A percentile compares a stretch with the other conserved stretches of the same genome.
These are phyloP conservation scores for Podabrus alpinus DNA, from an alignment of 2,888 invertebrate genomes.

Conservation along the genomic window DNA sequence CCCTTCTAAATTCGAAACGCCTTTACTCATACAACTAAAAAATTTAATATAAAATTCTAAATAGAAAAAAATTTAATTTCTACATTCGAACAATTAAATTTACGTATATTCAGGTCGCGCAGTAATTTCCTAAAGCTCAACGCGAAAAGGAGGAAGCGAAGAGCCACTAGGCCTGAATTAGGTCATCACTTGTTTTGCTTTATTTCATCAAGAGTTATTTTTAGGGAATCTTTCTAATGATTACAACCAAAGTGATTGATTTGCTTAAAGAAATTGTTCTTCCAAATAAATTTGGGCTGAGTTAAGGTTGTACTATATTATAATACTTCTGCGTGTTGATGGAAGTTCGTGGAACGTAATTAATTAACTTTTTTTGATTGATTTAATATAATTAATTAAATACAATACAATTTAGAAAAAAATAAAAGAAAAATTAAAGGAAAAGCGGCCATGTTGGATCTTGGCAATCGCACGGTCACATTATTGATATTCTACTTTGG, in stretches of 20 bases:
- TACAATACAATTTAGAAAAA: neutral
- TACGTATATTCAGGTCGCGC: neutral
- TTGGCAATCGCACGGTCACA: conserved; percentile 55
- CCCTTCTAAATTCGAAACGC: conserved; percentile 30
- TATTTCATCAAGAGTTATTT: neutral
- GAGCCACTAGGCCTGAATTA: neutral
- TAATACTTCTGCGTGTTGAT: neutral
- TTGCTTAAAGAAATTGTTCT: neutral
- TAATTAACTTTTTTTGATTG: neutral
- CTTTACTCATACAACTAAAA: conserved; percentile 22
- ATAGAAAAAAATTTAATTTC: neutral
- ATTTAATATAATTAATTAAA: neutral
- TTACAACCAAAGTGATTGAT: neutral
- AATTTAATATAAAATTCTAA: conserved; percentile 23
- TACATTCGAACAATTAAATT: neutral
- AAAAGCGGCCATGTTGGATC: conserved; percentile 30
- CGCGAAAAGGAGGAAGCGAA: neutral
- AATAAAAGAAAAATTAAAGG: conserved; percentile 21
- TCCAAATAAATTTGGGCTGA: neutral
- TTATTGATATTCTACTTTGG: conserved; percentile 56
- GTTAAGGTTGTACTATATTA: no score
- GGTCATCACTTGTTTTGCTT: neutral
- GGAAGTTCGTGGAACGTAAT: neutral
- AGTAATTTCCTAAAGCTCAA: neutral
- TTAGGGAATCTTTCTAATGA: neutral